Percentiles rank a stretch among this genome's conserved stretches.
These are phyloP conservation scores for human (Homo sapiens) DNA, from an alignment of 2,113 vertebrate genomes.

Conservation along the genomic window GRCh38 chr5:6805501-6806000, in stretches of 20 bases:
- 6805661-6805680: fast-evolving
- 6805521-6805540: neutral
- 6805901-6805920: neutral
- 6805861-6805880: neutral
- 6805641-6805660: too few relatives aligned
- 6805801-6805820: neutral
- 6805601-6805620: neutral
- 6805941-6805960: neutral
- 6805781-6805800: neutral
- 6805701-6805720: neutral
- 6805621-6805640: neutral
- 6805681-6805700: neutral
- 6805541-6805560: neutral
- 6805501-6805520: neutral
- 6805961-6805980: neutral
- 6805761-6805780: fast-evolving
- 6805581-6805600: neutral
- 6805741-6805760: neutral
- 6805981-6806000: neutral
- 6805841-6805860: neutral
- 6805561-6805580: neutral
- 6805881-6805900: too few relatives aligned
- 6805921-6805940: neutral
- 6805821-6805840: neutral
- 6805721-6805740: too few relatives aligned